A percentile compares a stretch with the other conserved stretches of the same genome.
Conservation (phyloP, 2,113 vertebrate species). For the Jaculus jaculus region DNA sequence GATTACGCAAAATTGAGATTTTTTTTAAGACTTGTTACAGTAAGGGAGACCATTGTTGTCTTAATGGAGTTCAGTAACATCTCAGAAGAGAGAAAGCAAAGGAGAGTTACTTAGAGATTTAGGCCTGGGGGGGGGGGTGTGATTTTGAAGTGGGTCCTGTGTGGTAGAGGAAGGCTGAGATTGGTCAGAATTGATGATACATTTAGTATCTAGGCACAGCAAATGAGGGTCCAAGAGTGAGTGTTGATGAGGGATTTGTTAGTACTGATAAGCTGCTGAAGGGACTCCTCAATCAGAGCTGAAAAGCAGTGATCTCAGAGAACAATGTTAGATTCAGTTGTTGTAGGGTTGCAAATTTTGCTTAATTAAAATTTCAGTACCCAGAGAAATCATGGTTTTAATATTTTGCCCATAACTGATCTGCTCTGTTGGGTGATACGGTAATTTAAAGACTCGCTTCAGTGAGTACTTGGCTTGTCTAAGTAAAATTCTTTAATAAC, state of each 20-base stretch:
- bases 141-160: background rate
- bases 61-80: background rate
- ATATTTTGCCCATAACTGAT: slow-evolving; percentile 8
- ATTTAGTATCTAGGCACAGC: background rate
- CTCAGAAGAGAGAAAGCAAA: background rate
- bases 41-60: background rate
- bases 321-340: background rate
- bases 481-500: background rate
- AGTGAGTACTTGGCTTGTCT: background rate
- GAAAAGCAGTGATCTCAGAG: slow-evolving; percentile 43
- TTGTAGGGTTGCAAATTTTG: background rate
- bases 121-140: background rate
- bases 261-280: background rate
- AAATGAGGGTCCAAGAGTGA: background rate
- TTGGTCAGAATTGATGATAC: background rate
- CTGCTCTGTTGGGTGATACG: background rate
- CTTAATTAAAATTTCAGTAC: slow-evolving; percentile 32
- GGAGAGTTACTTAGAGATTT: background rate
- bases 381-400: slow-evolving; percentile 37
- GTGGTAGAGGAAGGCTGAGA: background rate
- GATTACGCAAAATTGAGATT: background rate
- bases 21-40: background rate
- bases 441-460: background rate
- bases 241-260: background rate
- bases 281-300: background rate